phyloP scores from a whole-genome alignment of 30 jellyfish, hydroid and myxozoan species.

The Morbakka virulenta region DNA sequence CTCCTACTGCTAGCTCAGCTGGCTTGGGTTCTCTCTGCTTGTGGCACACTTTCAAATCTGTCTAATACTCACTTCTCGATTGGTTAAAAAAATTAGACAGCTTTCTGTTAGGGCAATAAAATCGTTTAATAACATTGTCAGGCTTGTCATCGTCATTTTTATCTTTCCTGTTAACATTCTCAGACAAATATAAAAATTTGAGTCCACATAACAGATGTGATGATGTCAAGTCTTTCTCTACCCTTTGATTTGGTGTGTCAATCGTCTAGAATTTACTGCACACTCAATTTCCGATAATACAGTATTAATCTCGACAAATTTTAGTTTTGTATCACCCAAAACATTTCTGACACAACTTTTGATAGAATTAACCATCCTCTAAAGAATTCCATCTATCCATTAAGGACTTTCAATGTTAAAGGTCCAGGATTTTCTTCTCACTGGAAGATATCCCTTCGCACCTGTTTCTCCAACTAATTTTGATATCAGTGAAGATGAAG shows the following conservation, averaged over 20 bases:
- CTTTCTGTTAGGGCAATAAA: no score
- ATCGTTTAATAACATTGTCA: no score
- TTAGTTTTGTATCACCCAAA: slow-evolving; percentile 9
- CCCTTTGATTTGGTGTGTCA: neutral
- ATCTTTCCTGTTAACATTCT: neutral
- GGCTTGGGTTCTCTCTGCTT: neutral
- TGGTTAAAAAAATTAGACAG: no score
- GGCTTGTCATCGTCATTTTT: neutral
- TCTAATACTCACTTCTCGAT: no score
- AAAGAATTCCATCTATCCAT: slow-evolving; percentile 11
- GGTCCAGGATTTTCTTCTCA: neutral
- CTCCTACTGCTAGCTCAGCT: slow-evolving; percentile 5
- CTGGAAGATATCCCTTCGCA: neutral
- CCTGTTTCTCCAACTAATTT: no score
- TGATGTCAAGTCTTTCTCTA: slow-evolving; percentile 8
- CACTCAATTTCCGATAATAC: slow-evolving; percentile 27
- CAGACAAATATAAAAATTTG: neutral
- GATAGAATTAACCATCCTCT: slow-evolving; percentile 1
- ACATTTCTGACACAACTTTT: slow-evolving; percentile 5
- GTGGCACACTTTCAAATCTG: no score
- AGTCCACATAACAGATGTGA: slow-evolving; percentile 7
- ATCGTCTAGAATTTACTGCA: neutral
- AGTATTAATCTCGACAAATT: slow-evolving; percentile 16
- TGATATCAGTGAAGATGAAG: no score
- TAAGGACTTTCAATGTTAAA: slow-evolving; percentile 1